phyloP scores from a whole-genome alignment of 2,797 vertebrate genomes.

The Eremophila alpestris region DNA sequence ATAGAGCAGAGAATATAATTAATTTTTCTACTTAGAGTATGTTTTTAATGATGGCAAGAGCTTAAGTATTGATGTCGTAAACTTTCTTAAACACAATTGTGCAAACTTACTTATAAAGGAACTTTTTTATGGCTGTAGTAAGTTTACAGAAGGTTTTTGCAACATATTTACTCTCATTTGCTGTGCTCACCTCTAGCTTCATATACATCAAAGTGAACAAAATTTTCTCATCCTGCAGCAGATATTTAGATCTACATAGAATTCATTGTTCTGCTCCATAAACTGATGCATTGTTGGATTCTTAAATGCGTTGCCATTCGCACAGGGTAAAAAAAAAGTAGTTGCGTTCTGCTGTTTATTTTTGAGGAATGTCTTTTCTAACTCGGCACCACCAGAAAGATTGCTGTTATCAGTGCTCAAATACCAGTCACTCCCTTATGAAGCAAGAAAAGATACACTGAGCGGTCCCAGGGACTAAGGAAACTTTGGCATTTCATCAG shows the following conservation, averaged over 20 bases:
- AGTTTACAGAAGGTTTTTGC: neutral
- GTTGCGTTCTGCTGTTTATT: slow-evolving; percentile 70
- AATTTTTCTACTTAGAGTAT: neutral
- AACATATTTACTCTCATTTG: neutral
- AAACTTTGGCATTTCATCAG: slow-evolving; percentile 77
- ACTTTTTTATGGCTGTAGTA: neutral
- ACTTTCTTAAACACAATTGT: neutral
- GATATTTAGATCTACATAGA: neutral
- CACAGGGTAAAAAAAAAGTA: neutral
- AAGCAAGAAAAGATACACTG: slow-evolving; percentile 76
- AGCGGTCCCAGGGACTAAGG: slow-evolving; percentile 61
- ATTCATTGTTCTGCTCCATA: neutral
- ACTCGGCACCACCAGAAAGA: slow-evolving; percentile 73
- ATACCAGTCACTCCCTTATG: slow-evolving; percentile 83
- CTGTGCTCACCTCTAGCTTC: neutral
- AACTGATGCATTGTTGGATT: neutral
- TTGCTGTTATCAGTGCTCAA: slow-evolving; percentile 80
- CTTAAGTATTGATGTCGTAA: neutral
- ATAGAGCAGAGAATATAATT: neutral
- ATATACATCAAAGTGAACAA: neutral
- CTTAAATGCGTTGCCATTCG: neutral
- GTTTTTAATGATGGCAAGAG: neutral
- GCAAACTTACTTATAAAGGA: neutral
- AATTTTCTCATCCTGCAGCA: neutral
- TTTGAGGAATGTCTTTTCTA: slow-evolving; percentile 79